Evolutionary conservation across 1,140 invertebrate species (phyloP).

Genomic region (Argopecten irradians): DNA sequence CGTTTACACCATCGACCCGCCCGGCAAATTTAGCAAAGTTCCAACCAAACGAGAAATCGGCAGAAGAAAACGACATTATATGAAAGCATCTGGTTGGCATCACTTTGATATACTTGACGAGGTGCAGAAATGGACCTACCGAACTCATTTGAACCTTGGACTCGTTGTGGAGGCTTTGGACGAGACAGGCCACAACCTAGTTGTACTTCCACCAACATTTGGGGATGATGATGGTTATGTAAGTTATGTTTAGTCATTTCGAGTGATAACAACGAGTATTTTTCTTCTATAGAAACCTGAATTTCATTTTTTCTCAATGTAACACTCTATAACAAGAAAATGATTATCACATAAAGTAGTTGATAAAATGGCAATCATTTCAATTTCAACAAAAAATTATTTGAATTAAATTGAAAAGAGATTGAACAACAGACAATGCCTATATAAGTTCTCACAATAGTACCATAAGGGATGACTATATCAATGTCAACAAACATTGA

Average conservation of each 20-base stretch:
- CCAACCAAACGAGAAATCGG: slow-evolving; percentile 28
- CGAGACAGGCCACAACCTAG: slow-evolving; percentile 24
- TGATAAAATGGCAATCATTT: too few relatives aligned
- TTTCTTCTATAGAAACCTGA: background rate
- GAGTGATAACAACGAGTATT: background rate
- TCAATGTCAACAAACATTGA: too few relatives aligned
- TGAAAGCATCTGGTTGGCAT: slow-evolving; percentile 38
- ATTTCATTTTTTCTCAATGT: background rate
- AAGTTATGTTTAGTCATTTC: slow-evolving; percentile 7
- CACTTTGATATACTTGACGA: slow-evolving; percentile 38
- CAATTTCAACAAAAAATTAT: too few relatives aligned
- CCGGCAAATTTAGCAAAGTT: slow-evolving; percentile 25
- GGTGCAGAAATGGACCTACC: slow-evolving; percentile 38
- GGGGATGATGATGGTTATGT: slow-evolving; percentile 46
- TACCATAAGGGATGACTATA: too few relatives aligned
- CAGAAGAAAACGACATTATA: slow-evolving; percentile 29
- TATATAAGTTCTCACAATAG: too few relatives aligned
- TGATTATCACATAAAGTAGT: too few relatives aligned
- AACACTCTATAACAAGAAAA: background rate
- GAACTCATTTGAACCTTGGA: slow-evolving; percentile 32
- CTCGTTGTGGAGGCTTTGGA: slow-evolving; percentile 46
- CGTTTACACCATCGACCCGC: slow-evolving; percentile 34
- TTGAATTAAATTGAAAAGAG: too few relatives aligned
- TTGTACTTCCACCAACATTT: slow-evolving; percentile 38
- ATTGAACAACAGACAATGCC: too few relatives aligned